These are phyloP conservation scores for Lucinisca nassula DNA, from an alignment of 2,888 invertebrate genomes.

Conservation along the genomic window DNA sequence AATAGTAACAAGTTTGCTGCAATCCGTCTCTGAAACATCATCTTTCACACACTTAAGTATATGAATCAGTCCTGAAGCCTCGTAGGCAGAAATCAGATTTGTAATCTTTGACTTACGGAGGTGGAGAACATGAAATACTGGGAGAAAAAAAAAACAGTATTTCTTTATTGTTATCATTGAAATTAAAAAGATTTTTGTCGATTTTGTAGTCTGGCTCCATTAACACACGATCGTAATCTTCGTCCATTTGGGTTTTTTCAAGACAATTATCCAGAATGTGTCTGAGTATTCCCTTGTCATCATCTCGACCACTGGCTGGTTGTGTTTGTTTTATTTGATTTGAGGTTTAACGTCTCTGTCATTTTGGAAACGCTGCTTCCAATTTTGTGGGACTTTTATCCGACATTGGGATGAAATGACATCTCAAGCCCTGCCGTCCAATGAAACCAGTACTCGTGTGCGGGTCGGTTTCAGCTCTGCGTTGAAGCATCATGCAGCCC, in stretches of 20 bases:
- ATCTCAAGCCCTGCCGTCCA: too few relatives aligned
- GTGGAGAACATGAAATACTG: slow-evolving; percentile 2
- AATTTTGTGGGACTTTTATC: too few relatives aligned
- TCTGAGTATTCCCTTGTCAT: neutral
- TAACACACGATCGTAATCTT: neutral
- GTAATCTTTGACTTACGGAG: slow-evolving; percentile 14
- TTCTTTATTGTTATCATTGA: neutral
- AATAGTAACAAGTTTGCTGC: neutral
- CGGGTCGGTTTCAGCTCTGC: too few relatives aligned
- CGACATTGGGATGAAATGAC: too few relatives aligned
- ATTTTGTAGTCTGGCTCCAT: slow-evolving; percentile 13
- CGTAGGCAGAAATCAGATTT: neutral
- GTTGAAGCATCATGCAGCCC: too few relatives aligned
- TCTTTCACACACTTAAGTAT: neutral
- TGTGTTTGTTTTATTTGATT: too few relatives aligned
- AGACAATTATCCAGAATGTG: neutral
- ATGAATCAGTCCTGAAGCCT: neutral
- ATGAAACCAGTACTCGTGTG: too few relatives aligned
- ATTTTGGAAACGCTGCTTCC: too few relatives aligned
- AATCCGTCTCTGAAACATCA: neutral
- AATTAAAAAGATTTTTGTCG: neutral
- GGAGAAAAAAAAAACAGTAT: neutral
- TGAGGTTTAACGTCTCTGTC: too few relatives aligned
- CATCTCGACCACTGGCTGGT: neutral
- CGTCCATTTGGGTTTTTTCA: neutral